Base-by-base conservation (phyloP, 2,113 vertebrate species). In the Heterotis niloticus region DNA sequence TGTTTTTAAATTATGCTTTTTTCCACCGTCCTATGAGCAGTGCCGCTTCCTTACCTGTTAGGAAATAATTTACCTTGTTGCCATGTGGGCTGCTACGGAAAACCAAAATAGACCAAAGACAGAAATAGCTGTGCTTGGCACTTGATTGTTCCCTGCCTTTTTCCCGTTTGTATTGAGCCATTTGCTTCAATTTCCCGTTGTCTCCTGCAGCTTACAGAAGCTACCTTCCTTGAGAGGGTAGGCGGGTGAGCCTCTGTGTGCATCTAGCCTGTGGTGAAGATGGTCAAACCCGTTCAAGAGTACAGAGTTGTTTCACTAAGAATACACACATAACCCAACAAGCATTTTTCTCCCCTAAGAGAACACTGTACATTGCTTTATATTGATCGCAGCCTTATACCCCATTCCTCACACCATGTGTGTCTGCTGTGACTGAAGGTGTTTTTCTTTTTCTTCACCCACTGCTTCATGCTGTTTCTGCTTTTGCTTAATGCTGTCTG, bases 261-360 rank as follows among this genome's bases (percentile, higher is more conserved):
- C 34, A 44, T 44, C 34, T 44, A 7, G 34, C 34, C 34, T 44
- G 34, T n/a, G n/a, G n/a, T n/a, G n/a, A n/a, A n/a, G n/a, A n/a
- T n/a, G n/a, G n/a, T n/a, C n/a, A n/a, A n/a, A n/a, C n/a, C n/a
- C n/a, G n/a, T 44, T 44, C 34, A 44, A 44, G 34, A 44, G 34
- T 44, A 4, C 34, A 44, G 34, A n/a, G n/a, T n/a, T 44, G 34
- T 44, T 7, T 44, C 34, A 44, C 34, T 44, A 44, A 44, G 34
- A 44, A 44, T 23, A 28, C 51, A 78, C 75, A 67, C 68, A 80
- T 68, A 80, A 29, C 44, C 20, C 74, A 20, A 57, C 79, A 84
- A 86, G 84, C 82, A 65, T 84, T 7, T 84, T 81, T 75, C 64
- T 83, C 84, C 84, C 86, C 79, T 82, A 83, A 82, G 84, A 69